Base-by-base conservation (phyloP, 2,113 vertebrate species). In the Rhinopomastus cyanomelas region DNA sequence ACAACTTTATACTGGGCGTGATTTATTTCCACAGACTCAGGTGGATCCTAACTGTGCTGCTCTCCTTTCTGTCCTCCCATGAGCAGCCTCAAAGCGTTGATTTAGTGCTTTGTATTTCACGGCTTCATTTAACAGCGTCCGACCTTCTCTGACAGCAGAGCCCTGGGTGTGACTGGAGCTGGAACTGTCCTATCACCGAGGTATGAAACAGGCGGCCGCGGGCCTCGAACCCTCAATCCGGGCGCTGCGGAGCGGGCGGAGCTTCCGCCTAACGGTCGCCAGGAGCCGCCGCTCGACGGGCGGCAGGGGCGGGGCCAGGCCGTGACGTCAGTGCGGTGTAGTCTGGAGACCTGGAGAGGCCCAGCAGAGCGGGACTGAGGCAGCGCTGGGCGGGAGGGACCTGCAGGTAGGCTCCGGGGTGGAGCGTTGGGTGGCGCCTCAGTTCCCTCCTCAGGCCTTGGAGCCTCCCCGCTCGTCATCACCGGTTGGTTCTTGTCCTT, bases 71-170 rank as follows among this genome's bases (percentile, higher is more conserved):
- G 1, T 39, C 1, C 52, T 77, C 57, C 52, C 19, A 29, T 44
- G 7, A 12, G 30, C 22, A 15, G 52, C 71, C 64, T n/a, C 5
- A 0, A n/a, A 30, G 49, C 17, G 4, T 61, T 0, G 0, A 10
- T 46, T 25, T 5, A 6, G 14, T 65, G 46, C 57, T 66, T 34
- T 59, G 32, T n/a, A 9, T 66, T 57, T 71, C 37, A 5, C 25
- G 25, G 16, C 23, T 75, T 27, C 10, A 0, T 42, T 64, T 51
- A 42, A 22, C 62, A 37, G 55, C 5, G 1, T 36, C 25, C 49
- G 86, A 53, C 53, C 64, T n/a, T 81, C 46, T 68, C 55, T 77
- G 85, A 21, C 2, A 7, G 15, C 39, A 16, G 26, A 34, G 36
- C 15, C 68, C 36, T 86, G 77, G 51, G 65, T 42, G 39, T 42